Evolutionary conservation across 2,113 vertebrate genomes (phyloP).

Genomic region (Nerophis ophidion): DNA sequence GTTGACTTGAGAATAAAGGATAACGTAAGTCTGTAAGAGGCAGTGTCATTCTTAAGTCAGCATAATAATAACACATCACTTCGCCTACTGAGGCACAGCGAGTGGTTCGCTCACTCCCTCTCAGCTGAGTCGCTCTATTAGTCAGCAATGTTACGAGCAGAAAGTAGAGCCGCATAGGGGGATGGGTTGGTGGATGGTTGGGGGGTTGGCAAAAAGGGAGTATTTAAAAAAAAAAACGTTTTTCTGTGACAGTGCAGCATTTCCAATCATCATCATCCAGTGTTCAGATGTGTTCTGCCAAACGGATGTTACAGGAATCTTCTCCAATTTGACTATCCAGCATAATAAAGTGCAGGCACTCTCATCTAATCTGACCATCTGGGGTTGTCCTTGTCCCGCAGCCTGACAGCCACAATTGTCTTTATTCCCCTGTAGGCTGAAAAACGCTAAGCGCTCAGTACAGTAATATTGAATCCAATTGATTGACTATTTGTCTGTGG

Average conservation of each 20-base stretch:
- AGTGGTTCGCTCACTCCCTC: conserved; percentile 7
- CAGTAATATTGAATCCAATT: conserved; percentile 42
- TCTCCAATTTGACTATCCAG: conserved; percentile 31
- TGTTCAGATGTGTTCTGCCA: conserved; percentile 54
- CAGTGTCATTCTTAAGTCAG: too few species aligned
- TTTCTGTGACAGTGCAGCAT: background rate
- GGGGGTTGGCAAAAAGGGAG: conserved; percentile 18
- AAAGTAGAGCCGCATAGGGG: conserved; percentile 3
- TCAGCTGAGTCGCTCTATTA: conserved; percentile 40
- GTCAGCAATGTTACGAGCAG: conserved; percentile 39
- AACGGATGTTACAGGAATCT: conserved; percentile 48
- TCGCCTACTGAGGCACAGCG: too few species aligned
- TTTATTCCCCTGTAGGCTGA: background rate
- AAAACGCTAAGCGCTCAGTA: conserved; percentile 7
- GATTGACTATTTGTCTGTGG: conserved; percentile 21
- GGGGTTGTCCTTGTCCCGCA: conserved; percentile 11
- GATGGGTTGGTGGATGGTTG: conserved; percentile 9
- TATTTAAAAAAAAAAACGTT: conserved; percentile 11
- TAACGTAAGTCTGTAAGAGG: too few species aligned
- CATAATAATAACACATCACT: too few species aligned
- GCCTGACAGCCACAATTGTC: background rate
- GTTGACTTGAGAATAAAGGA: too few species aligned
- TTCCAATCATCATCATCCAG: too few species aligned
- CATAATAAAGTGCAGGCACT: conserved; percentile 10
- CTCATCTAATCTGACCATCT: conserved; percentile 22